Conservation (phyloP, 1,140 invertebrate species). For the Calliopsis andreniformis region DNA sequence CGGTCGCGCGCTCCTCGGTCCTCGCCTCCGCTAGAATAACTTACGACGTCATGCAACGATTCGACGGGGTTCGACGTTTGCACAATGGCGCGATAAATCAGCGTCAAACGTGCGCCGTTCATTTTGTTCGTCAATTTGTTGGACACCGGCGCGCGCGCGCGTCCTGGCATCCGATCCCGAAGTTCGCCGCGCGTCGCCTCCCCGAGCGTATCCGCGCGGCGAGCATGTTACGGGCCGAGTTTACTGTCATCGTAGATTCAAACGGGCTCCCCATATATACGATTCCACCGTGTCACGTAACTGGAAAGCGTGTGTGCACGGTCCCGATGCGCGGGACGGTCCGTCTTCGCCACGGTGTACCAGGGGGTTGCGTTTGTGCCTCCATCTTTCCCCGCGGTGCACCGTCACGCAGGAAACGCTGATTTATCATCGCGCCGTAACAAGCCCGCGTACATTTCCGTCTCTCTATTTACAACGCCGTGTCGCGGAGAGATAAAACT, state of each 20-base stretch:
- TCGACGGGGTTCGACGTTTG: constrained; percentile 31
- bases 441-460: constrained; percentile 24
- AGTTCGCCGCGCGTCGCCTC: neutral
- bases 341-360: neutral
- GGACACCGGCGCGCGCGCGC: neutral
- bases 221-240: constrained; percentile 9
- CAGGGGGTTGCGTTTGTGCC: constrained; percentile 16
- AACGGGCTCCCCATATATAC: constrained; percentile 33
- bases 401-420: constrained; percentile 23
- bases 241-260: constrained; percentile 45
- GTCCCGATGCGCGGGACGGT: neutral
- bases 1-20: constrained; percentile 12
- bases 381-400: constrained; percentile 8
- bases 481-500: neutral
- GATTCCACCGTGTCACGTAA: constrained; percentile 41
- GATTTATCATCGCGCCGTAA: constrained; percentile 38
- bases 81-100: constrained; percentile 49
- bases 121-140: constrained; percentile 51
- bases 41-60: constrained; percentile 38
- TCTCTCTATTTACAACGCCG: constrained; percentile 8
- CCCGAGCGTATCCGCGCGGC: neutral
- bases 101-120: constrained; percentile 32
- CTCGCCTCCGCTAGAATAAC: constrained; percentile 16
- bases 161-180: constrained; percentile 10
- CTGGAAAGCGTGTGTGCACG: neutral